Base-by-base conservation (phyloP, 2,888 invertebrate genomes). In the Tetropium fuscum region DNA sequence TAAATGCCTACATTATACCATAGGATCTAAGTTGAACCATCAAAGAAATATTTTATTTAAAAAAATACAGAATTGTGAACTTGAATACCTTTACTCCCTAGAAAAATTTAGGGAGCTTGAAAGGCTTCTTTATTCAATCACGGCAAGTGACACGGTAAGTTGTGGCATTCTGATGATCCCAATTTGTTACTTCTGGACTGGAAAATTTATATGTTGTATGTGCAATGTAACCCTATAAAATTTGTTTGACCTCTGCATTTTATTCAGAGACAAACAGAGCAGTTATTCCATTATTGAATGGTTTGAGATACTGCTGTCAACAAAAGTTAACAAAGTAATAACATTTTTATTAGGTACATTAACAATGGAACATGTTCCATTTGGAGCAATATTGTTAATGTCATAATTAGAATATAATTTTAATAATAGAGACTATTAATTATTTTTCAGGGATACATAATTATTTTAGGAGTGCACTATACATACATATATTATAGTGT, bases 271-370 rank as follows among this genome's bases (percentile, higher is more conserved):
- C 44, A 15, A 44, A 44, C 7, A 16, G 27, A 44, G 27, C 27
- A 27, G 27, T 27, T 15, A 44, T 27, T 44, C 16, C 22, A 27
- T 44, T 44, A 44, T 27, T 44, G 44, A 16, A 27, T 27, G 27
- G 44, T 27, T 41, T 19, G 34, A 13, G 44, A 44, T 25, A 27
- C 16, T 27, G 44, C 27, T 44, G 25, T 16, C 44, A 44, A 20
- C 44, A 27, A 22, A 16, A 15, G 25, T 27, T 44, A 27, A 44
- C 44, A 44, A 44, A 44, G 44, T 44, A 44, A 44, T 44, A 27
- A 27, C 25, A 44, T 44, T 44, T 44, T 20, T 44, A 44, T 44
- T 44, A n/a, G n/a, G n/a, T n/a, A 44, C 15, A 41, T 41, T 20
- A 41, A 20, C 41, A 11, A 10, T 20, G 20, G 11, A 22, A 41